Evolutionary conservation across 2,113 vertebrate genomes (phyloP), one percentile per base, ranked within the genome.

Genomic region (Cyphomyrus discorhynchus): DNA sequence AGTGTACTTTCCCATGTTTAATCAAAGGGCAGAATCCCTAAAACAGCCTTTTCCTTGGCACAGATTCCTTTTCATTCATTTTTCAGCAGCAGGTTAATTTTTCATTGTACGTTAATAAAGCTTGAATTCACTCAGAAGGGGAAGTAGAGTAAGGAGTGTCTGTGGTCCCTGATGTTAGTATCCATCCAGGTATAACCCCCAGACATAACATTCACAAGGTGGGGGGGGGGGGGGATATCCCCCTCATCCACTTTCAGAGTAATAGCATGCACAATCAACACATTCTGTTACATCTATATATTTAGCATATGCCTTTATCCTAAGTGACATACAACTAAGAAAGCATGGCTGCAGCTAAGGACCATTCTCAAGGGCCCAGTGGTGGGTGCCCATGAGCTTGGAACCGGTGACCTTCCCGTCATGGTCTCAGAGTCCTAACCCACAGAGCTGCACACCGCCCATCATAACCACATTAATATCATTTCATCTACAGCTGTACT

Each of bases 101-200:
- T 95, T 95, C 94, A 95, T 94, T 92, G 91, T 90, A 91, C 92
- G 94, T 95, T 95, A 95, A 94, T 95, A 93, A 95, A 82, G 84
- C 92, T 94, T 90, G 92, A 93, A 89, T 93, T 91, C 83, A 90
- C 91, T 85, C 89, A 87, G 10, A 90, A 91, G 87, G 90, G 91
- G 92, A 94, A 91, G 91, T 94, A 92, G 66, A 90, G 93, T 92
- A 74, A 82, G 80, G 91, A 93, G 92, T 93, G 92, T 94, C 91
- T 91, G 84, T 92, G 91, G 89, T 88, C 83, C 86, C 90, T 89
- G 89, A 91, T 92, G 91, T 92, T 93, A 92, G 88, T 90, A 92
- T 66, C 70, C 62, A 58, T 90, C 88, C 82, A 86, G 49, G 85
- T 86, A 77, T 21, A 21, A 45, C 31, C 31, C 27, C 17, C 35